Evolutionary conservation across 2,888 invertebrate species (phyloP).

Genomic region (Drosophila putrida): DNA sequence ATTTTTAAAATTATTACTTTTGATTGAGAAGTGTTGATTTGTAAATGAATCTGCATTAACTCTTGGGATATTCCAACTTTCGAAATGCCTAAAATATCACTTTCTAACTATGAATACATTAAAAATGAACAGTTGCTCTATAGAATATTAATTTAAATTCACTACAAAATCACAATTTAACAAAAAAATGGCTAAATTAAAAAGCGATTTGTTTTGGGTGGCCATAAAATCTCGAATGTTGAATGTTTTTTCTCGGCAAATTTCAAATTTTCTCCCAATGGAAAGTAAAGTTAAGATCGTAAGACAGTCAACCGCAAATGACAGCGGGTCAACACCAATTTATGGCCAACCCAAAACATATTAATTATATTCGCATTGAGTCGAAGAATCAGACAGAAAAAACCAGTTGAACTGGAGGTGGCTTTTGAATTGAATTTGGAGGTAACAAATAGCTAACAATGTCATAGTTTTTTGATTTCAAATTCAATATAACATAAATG

Average conservation of each 20-base stretch:
- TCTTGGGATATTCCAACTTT: conserved; percentile 12
- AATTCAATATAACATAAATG: conserved; percentile 19
- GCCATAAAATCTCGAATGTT: conserved; percentile 6
- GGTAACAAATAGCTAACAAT: conserved; percentile 6
- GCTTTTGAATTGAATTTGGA: conserved; percentile 2
- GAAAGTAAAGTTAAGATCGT: conserved; percentile 54
- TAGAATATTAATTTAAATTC: conserved; percentile 37
- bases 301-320: conserved; percentile 30
- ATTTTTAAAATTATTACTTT: too few relatives aligned
- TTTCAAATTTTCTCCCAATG: conserved; percentile 52
- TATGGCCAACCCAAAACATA: conserved; percentile 51
- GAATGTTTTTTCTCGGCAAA: conserved; percentile 15
- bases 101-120: conserved; percentile 33
- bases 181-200: conserved; percentile 35
- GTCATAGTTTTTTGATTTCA: conserved; percentile 15
- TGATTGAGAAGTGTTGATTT: neutral
- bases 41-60: neutral
- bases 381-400: conserved; percentile 17
- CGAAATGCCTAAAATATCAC: conserved; percentile 33
- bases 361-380: conserved; percentile 52
- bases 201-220: conserved; percentile 43
- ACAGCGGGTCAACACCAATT: conserved; percentile 44
- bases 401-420: conserved; percentile 51
- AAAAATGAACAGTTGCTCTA: conserved; percentile 6
- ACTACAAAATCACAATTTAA: neutral